Percentiles rank a stretch among this genome's conserved stretches.
phyloP scores from a whole-genome alignment of 2,113 vertebrate genomes.

The Semnornis frantzii region DNA sequence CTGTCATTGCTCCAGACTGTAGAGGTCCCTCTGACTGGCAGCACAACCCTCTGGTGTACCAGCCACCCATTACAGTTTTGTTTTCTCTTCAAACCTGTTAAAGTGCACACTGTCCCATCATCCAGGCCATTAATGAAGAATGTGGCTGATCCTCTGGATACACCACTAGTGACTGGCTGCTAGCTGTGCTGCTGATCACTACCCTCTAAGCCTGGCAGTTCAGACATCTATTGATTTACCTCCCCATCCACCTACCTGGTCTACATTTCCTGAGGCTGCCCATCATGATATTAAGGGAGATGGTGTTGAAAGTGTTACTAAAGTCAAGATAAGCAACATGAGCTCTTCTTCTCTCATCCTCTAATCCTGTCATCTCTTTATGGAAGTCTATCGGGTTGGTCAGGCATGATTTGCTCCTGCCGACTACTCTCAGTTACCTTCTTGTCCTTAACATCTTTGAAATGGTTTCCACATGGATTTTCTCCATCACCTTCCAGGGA shows the following conservation, averaged over 20 bases:
- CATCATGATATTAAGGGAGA: neutral
- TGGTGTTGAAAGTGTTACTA: neutral
- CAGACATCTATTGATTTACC: neutral
- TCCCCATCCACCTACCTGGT: neutral
- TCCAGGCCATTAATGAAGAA: neutral
- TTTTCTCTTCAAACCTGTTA: neutral
- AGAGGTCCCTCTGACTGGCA: neutral
- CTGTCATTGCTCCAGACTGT: neutral
- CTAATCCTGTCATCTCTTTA: neutral
- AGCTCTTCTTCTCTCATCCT: neutral
- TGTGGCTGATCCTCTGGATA: neutral
- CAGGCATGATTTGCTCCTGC: neutral
- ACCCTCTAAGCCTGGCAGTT: neutral
- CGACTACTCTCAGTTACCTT: neutral
- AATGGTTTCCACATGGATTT: neutral
- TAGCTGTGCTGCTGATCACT: neutral
- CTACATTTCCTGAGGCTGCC: neutral
- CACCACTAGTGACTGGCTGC: neutral
- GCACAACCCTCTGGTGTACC: neutral
- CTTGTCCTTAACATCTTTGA: neutral
- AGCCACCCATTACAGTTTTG: neutral
- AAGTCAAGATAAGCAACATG: neutral
- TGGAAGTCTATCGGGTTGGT: neutral
- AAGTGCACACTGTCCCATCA: neutral
- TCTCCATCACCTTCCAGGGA: neutral